Evolutionary conservation across 2,113 vertebrate genomes (phyloP), one percentile per base, ranked within the genome.

Genomic region (Silurus glanis): DNA sequence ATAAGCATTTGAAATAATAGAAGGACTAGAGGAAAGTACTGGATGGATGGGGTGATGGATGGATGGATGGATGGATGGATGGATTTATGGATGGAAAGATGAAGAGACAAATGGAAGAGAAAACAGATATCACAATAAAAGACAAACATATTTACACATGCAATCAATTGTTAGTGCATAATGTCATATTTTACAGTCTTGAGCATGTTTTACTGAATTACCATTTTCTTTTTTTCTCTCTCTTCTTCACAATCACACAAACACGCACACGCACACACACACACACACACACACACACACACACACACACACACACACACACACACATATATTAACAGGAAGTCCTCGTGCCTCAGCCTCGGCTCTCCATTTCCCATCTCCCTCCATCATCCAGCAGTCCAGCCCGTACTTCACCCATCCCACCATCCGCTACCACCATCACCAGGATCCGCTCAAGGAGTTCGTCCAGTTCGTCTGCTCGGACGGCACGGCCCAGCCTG

Each of bases 381-480:
- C 82, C 72, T 88, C 87, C 82, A 87, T 92, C 94, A 98, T 98
- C 94, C 97, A 98, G 95, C 97, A 98, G 95, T 97, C 97, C 89
- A 96, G 96, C 93, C 97, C 97, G 28, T 98, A 98, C 94, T 98
- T 98, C 94, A 97, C 97, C 87, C 97, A 98, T 94, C 97, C 97
- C 87, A 98, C 97, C 94, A 98, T 98, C 95, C 97, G 97, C 91
- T 98, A 98, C 95, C 97, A 98, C 94, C 97, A 97, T 94, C 95
- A 97, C 51, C 97, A 98, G 94, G 97, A 98, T 93, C 97, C 97
- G 72, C 96, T 98, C 92, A 97, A 98, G 95, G 97, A 97, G 92
- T 98, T 98, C 88, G 97, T 97, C 93, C 97, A 97, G 96, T 97
- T 98, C 79, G 97, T 97, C 95, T 98, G 97, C 92, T 96, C 97